Evolutionary conservation across 1,140 invertebrate genomes (phyloP).

Genomic region (Heliconius nattereri): DNA sequence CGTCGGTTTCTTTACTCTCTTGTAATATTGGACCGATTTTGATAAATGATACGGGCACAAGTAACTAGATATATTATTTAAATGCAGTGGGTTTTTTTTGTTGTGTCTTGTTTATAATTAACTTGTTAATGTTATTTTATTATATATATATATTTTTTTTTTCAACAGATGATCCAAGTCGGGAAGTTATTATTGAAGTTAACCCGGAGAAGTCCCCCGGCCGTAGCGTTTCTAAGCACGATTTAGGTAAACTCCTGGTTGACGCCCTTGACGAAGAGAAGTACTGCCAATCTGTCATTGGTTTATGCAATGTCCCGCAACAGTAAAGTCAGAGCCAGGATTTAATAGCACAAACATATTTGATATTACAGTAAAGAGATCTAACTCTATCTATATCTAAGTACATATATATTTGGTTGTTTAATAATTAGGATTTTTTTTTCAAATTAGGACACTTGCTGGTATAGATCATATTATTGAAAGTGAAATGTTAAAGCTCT

Average conservation of each 20-base stretch:
- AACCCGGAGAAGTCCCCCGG: slow-evolving; percentile 84
- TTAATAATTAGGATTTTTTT: no score
- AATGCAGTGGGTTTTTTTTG: no score
- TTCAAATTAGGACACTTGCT: no score
- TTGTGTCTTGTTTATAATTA: no score
- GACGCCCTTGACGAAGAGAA: slow-evolving; percentile 85
- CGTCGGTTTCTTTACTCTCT: no score
- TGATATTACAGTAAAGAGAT: neutral
- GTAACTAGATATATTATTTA: no score
- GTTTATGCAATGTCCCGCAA: slow-evolving; percentile 82
- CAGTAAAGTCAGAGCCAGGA: slow-evolving; percentile 23
- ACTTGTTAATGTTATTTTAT: neutral
- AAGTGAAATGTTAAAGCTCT: neutral
- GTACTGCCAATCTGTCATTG: slow-evolving; percentile 86
- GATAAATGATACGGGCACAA: no score
- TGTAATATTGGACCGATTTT: no score
- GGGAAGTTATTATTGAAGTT: slow-evolving; percentile 80
- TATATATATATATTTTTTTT: slow-evolving; percentile 42
- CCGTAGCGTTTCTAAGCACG: slow-evolving; percentile 86
- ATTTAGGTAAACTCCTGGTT: slow-evolving; percentile 89
- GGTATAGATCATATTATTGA: no score
- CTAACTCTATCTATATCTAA: no score
- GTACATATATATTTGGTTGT: no score
- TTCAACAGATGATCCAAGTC: slow-evolving; percentile 81
- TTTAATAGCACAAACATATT: neutral